phyloP scores from a whole-genome alignment of 2,888 invertebrate genomes.

The Eustalomyia histrio region DNA sequence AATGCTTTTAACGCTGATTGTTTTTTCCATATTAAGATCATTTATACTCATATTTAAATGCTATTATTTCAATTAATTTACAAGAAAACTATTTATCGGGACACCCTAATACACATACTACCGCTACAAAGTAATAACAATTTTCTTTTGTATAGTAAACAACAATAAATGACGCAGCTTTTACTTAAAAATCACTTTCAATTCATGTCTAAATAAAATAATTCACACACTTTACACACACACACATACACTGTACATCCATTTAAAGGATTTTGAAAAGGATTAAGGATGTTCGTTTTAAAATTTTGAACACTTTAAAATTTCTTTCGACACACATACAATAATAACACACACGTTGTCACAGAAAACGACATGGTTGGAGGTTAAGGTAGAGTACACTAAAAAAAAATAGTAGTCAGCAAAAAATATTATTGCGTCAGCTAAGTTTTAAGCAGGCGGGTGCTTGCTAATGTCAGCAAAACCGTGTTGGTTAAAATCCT shows the following conservation, averaged over 20 bases:
- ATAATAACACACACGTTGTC: background rate
- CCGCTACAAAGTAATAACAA: slow-evolving; percentile 30
- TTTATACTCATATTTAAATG: too few relatives aligned
- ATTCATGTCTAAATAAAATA: slow-evolving; percentile 52
- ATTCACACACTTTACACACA: slow-evolving; percentile 30
- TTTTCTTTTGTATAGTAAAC: slow-evolving; percentile 46
- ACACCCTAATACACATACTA: too few relatives aligned
- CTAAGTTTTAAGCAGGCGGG: too few relatives aligned
- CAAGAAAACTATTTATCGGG: too few relatives aligned
- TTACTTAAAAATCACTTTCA: slow-evolving; percentile 68
- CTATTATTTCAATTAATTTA: too few relatives aligned
- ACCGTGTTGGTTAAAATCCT: too few relatives aligned
- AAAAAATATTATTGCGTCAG: too few relatives aligned
- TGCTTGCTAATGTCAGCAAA: too few relatives aligned
- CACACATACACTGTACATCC: slow-evolving; percentile 10
- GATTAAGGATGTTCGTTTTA: slow-evolving; percentile 64
- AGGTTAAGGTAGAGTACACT: slow-evolving; percentile 1
- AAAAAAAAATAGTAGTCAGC: too few relatives aligned
- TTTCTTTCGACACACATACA: slow-evolving; percentile 43
- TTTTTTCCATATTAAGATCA: too few relatives aligned
- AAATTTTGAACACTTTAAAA: slow-evolving; percentile 57
- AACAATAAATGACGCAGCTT: slow-evolving; percentile 66
- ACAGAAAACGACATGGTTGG: background rate
- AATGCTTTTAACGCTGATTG: too few relatives aligned
- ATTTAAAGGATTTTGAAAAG: slow-evolving; percentile 58